phyloP scores from a whole-genome alignment of 2,113 vertebrate genomes.

The Pollachius pollachius region DNA sequence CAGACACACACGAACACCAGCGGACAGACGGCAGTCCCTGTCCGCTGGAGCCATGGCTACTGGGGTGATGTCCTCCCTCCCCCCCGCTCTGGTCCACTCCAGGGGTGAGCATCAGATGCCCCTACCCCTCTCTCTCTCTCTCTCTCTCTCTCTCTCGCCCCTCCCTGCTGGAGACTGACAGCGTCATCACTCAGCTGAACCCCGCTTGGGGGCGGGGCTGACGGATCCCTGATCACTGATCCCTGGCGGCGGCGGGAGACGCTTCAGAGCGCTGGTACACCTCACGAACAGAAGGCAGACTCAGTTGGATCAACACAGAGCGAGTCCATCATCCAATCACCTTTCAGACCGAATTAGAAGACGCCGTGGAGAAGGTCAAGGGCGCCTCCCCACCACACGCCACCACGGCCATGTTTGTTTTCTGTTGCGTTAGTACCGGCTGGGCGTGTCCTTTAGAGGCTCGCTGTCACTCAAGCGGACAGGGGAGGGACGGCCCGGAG shows the following conservation, averaged over 20 bases:
- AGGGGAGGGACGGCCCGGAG: too few species aligned
- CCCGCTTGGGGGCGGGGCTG: neutral
- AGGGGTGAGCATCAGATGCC: slow-evolving; percentile 26
- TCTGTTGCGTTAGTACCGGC: slow-evolving; percentile 15
- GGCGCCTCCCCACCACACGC: slow-evolving; percentile 20
- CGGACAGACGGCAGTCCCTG: slow-evolving; percentile 10
- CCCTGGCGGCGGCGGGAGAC: neutral
- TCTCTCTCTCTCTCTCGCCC: slow-evolving; percentile 41
- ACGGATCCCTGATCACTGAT: slow-evolving; percentile 19
- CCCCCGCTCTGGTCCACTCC: slow-evolving; percentile 22
- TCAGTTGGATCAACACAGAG: slow-evolving; percentile 56
- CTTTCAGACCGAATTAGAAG: slow-evolving; percentile 56
- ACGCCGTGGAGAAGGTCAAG: slow-evolving; percentile 52
- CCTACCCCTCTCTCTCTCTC: slow-evolving; percentile 48
- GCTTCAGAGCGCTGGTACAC: slow-evolving; percentile 7
- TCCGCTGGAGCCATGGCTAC: too few species aligned
- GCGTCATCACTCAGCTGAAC: slow-evolving; percentile 58
- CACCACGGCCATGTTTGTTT: too few species aligned
- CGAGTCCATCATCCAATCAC: slow-evolving; percentile 65
- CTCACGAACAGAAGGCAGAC: slow-evolving; percentile 36
- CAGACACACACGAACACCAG: slow-evolving; percentile 2
- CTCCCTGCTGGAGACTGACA: slow-evolving; percentile 65
- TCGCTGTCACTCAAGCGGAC: too few species aligned
- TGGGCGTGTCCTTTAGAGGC: neutral
- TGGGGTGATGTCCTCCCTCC: slow-evolving; percentile 23